Evolutionary conservation across 2,888 invertebrate species (phyloP), one percentile per base, ranked within the genome.

Genomic region (Drosophila niveifrons): DNA sequence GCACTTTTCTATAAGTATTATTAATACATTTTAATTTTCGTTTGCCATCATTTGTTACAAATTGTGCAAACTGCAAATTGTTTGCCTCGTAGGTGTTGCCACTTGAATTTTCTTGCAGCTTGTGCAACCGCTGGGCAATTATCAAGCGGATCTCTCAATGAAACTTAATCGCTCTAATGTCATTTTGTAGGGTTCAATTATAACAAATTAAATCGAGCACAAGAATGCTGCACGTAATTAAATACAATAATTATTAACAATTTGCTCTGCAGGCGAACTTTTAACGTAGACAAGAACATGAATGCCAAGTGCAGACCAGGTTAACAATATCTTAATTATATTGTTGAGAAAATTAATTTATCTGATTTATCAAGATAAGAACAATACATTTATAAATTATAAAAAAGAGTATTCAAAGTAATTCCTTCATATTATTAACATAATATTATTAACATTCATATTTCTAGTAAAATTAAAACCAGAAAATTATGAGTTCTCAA

Each of bases 91-190:
- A 79, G 80, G 80, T 73, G 69, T 72, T 66, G 53, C 62, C 39
- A 69, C 58, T 69, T 72, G 58, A 69, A 44, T 70, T 59, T 56
- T 56, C 51, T 62, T 56, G 59, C 17, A 62, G 71, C 56, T 74
- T 69, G 58, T 71, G 74, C 74, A 82, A 83, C 55, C 48, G 23
- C n/a, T 36, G 51, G 48, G 61, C 51, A 74, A 86, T 86, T 86
- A 74, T 48, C 59, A 88, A 82, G 83, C 83, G 83, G 88, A 83
- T 88, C 77, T 88, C 66, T 77, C 50, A 43, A 63, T 70, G 50
- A 55, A 51, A 56, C 72, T 77, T 72, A 82, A 82, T 82, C 74
- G 71, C 51, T 31, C 15, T 44, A n/a, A 56, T 57, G 39, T 59
- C 47, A 63, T 52, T 67, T 69, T 70, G 62, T 50, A 87, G 75